These are phyloP conservation scores for Rotaria sp. DNA, from an alignment of 2,888 invertebrate species.

Conservation along the genomic window DNA sequence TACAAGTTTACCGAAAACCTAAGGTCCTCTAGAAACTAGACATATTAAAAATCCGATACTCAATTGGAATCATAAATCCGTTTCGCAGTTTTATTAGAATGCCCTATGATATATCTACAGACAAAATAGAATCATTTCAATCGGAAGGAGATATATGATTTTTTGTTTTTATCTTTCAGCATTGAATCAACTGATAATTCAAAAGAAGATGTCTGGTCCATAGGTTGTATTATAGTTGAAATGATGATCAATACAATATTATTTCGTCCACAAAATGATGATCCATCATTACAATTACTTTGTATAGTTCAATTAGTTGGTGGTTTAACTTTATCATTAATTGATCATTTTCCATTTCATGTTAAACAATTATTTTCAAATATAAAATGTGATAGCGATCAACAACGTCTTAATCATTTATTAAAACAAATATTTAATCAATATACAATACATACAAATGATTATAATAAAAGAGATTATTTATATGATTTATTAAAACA, in stretches of 20 bases:
- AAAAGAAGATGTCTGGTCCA: conserved; percentile 21
- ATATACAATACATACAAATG: background rate
- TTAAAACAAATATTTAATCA: background rate
- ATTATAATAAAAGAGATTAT: background rate
- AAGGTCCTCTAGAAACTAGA: too few species aligned
- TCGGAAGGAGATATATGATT: too few species aligned
- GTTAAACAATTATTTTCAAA: background rate
- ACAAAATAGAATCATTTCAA: too few species aligned
- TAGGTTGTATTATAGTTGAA: conserved; percentile 11
- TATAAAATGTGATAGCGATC: conserved; percentile 13
- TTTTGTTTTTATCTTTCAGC: background rate
- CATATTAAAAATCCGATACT: too few species aligned
- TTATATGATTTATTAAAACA: conserved; percentile 8
- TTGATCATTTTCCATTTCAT: background rate
- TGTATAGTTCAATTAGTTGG: conserved; percentile 12
- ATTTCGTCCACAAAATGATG: conserved; percentile 26
- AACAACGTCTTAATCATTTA: background rate
- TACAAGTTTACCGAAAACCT: too few species aligned
- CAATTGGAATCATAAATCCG: too few species aligned
- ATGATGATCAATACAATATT: conserved; percentile 12
- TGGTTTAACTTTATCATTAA: background rate
- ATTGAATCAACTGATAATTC: background rate
- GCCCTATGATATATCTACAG: too few species aligned
- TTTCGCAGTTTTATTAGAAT: too few species aligned
- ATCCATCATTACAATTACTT: background rate